Evolutionary conservation across 2,113 vertebrate species (phyloP).

Genomic region (Myotis brandtii): DNA sequence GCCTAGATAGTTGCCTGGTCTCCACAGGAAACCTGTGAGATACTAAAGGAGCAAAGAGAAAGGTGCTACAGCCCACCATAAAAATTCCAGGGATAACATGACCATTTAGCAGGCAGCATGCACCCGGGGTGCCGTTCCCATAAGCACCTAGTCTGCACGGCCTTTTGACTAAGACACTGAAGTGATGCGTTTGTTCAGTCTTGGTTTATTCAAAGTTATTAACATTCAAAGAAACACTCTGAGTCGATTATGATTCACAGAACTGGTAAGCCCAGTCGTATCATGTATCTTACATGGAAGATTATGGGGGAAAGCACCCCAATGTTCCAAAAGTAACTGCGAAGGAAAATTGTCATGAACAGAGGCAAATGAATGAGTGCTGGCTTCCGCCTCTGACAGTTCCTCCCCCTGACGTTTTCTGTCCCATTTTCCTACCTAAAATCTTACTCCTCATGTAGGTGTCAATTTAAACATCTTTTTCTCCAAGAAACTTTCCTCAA

Average conservation of each 20-base stretch:
- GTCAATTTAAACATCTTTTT: slow-evolving; percentile 2
- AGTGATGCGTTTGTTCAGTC: not conserved
- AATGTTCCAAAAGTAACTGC: not conserved
- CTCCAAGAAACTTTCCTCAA: not conserved
- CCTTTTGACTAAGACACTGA: not conserved
- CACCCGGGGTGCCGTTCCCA: not conserved
- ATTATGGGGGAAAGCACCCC: not conserved
- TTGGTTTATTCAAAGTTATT: not conserved
- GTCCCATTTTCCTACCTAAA: not conserved
- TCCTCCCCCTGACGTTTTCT: not conserved
- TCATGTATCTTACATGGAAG: not conserved
- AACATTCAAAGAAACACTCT: not conserved
- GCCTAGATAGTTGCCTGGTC: not conserved
- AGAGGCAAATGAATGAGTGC: not conserved
- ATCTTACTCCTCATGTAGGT: not conserved
- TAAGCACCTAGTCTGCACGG: accelerated
- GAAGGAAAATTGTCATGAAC: not conserved
- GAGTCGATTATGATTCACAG: not conserved
- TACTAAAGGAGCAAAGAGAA: not conserved
- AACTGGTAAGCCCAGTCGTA: not conserved
- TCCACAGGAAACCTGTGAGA: not conserved
- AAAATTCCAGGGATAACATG: not conserved
- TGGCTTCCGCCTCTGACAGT: not conserved
- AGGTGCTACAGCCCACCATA: not conserved
- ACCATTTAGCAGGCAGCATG: not conserved